Evolutionary conservation across 2,888 invertebrate genomes (phyloP).

Genomic region (Caenorhabditis uteleia): DNA sequence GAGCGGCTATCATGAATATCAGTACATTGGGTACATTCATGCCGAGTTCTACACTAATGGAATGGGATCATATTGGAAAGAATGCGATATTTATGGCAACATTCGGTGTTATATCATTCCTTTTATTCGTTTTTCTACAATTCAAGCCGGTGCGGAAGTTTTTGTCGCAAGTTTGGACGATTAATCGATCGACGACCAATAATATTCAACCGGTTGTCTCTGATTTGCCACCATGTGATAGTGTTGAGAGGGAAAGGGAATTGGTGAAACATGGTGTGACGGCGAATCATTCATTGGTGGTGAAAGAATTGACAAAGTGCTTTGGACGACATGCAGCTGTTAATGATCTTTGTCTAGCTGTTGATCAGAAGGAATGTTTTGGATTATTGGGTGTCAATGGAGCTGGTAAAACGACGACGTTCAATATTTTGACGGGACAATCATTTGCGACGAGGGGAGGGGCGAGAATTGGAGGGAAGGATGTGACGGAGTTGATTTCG

Average conservation of each 20-base stretch:
- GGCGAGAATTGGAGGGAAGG: constrained; percentile 32
- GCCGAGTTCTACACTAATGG: constrained; percentile 9
- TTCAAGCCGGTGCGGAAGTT: constrained; percentile 25
- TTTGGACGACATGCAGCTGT: constrained; percentile 39
- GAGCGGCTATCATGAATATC: constrained; percentile 37
- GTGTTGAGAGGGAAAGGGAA: constrained; percentile 17
- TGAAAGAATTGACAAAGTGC: constrained; percentile 32
- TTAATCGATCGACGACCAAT: constrained; percentile 15
- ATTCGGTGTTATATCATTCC: constrained; percentile 52
- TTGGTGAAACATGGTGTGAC: constrained; percentile 8
- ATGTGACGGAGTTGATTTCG: constrained; percentile 37
- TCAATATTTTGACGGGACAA: constrained; percentile 64
- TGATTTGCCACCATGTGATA: constrained; percentile 19
- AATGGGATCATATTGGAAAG: constrained; percentile 40
- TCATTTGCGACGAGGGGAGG: constrained; percentile 41
- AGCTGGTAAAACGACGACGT: constrained; percentile 68
- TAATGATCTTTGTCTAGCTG: constrained; percentile 56
- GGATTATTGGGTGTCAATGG: constrained; percentile 64
- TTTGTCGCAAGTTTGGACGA: constrained; percentile 28
- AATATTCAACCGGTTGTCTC: constrained; percentile 25
- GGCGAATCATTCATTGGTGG: constrained; percentile 10
- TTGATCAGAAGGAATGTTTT: constrained; percentile 62
- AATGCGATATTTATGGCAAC: constrained; percentile 47
- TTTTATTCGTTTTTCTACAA: constrained; percentile 51
- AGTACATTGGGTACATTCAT: constrained; percentile 12